Conservation (phyloP, 2,888 invertebrate species). For the Ophonus ardosiacus region DNA sequence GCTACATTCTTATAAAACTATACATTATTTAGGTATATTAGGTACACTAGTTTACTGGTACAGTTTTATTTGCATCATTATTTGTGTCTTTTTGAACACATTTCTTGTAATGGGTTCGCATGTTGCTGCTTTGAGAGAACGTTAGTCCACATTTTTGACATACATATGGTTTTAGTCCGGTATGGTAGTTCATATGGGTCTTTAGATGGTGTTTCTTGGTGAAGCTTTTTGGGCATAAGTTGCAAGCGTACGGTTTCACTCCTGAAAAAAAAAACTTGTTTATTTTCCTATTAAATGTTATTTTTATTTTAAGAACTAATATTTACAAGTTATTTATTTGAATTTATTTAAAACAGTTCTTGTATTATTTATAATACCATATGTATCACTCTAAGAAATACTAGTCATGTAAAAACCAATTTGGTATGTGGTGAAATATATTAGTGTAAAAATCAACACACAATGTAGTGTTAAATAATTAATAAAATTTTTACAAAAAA, state of each 20-base stretch:
- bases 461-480: too few species aligned
- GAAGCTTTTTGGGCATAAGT: slow-evolving; percentile 86
- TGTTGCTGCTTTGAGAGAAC: slow-evolving; percentile 91
- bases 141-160: slow-evolving; percentile 85
- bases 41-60: slow-evolving; percentile 49
- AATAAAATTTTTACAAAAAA: too few species aligned
- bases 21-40: slow-evolving; percentile 8
- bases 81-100: slow-evolving; percentile 75
- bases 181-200: slow-evolving; percentile 91
- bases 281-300: neutral
- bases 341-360: too few species aligned
- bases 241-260: slow-evolving; percentile 85
- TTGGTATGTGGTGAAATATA: too few species aligned
- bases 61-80: slow-evolving; percentile 50
- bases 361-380: too few species aligned
- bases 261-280: slow-evolving; percentile 76
- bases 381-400: too few species aligned
- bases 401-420: too few species aligned
- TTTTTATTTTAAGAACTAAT: neutral
- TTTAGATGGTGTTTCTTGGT: slow-evolving; percentile 92
- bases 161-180: slow-evolving; percentile 89
- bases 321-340: too few species aligned
- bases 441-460: too few species aligned
- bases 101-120: slow-evolving; percentile 91
- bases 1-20: slow-evolving; percentile 16